Evolutionary conservation across 2,888 invertebrate genomes (phyloP).

Genomic region (Anarsia innoxiella): DNA sequence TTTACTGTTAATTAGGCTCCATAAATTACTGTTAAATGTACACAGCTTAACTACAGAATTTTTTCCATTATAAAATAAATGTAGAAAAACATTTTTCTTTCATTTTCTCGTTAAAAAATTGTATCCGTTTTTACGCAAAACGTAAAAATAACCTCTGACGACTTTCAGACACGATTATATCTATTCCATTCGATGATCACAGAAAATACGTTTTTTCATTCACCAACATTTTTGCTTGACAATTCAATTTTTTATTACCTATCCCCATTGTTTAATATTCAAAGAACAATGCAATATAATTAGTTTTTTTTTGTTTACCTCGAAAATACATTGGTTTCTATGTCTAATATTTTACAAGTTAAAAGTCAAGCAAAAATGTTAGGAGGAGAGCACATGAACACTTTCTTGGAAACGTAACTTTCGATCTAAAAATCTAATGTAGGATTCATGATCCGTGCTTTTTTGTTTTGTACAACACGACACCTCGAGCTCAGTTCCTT

Average conservation of each 20-base stretch:
- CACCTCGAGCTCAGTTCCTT: conserved; percentile 49
- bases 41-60: conserved; percentile 70
- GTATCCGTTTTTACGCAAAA: conserved; percentile 54
- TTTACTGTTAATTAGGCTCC: conserved; percentile 55
- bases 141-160: conserved; percentile 62
- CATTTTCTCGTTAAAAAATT: conserved; percentile 57
- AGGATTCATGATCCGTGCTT: conserved; percentile 74
- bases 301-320: conserved; percentile 40
- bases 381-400: conserved; percentile 58
- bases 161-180: conserved; percentile 58
- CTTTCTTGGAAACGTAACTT: conserved; percentile 72
- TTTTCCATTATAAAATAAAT: conserved; percentile 60
- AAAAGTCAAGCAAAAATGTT: conserved; percentile 28
- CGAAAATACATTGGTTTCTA: conserved; percentile 45
- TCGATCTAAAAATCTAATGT: conserved; percentile 68
- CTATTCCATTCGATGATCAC: conserved; percentile 72
- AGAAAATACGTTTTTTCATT: conserved; percentile 45
- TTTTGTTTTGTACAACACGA: conserved; percentile 57
- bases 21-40: conserved; percentile 53
- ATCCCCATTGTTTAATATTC: too few species aligned
- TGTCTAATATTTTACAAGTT: conserved; percentile 1
- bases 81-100: conserved; percentile 56
- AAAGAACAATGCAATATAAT: too few species aligned
- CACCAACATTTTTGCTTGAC: conserved; percentile 34
- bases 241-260: conserved; percentile 28